Evolutionary conservation across 1,140 invertebrate genomes (phyloP).

Genomic region (Oncopodura yosiiana): DNA sequence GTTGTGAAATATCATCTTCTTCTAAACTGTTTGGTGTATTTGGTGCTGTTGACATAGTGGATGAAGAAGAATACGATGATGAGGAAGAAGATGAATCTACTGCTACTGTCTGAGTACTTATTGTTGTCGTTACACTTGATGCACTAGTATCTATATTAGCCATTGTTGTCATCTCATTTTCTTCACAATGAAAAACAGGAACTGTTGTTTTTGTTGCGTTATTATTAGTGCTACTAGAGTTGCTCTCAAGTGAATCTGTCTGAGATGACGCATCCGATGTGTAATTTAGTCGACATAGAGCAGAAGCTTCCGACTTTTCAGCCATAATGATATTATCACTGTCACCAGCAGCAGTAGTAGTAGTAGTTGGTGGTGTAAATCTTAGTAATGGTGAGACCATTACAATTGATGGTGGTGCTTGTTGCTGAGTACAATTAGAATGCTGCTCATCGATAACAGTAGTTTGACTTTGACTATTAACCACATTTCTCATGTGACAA

Average conservation of each 20-base stretch:
- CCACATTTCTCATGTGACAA: too few species aligned
- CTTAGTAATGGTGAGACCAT: slow-evolving; percentile 4
- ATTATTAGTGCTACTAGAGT: slow-evolving; percentile 10
- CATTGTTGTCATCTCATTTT: background rate
- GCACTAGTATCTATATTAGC: background rate
- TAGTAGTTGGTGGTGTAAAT: background rate
- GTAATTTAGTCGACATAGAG: slow-evolving; percentile 24
- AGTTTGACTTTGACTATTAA: too few species aligned
- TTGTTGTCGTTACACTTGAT: background rate
- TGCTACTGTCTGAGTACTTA: too few species aligned
- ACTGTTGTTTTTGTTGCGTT: too few species aligned
- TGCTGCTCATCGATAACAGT: too few species aligned
- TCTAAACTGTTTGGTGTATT: background rate
- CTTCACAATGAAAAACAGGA: too few species aligned
- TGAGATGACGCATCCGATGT: slow-evolving; percentile 28
- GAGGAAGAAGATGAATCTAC: background rate
- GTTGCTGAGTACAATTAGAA: background rate
- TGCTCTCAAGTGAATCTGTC: slow-evolving; percentile 22
- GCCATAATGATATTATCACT: background rate
- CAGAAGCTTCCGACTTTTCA: slow-evolving; percentile 21
- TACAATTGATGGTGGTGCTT: background rate
- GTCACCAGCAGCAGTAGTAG: too few species aligned
- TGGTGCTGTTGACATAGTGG: background rate
- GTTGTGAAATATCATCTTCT: background rate
- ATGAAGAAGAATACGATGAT: background rate